A percentile compares a stretch with the other conserved stretches of the same genome.
Evolutionary conservation across 2,113 vertebrate species (phyloP).

Genomic region (Alaudala cheleensis): DNA sequence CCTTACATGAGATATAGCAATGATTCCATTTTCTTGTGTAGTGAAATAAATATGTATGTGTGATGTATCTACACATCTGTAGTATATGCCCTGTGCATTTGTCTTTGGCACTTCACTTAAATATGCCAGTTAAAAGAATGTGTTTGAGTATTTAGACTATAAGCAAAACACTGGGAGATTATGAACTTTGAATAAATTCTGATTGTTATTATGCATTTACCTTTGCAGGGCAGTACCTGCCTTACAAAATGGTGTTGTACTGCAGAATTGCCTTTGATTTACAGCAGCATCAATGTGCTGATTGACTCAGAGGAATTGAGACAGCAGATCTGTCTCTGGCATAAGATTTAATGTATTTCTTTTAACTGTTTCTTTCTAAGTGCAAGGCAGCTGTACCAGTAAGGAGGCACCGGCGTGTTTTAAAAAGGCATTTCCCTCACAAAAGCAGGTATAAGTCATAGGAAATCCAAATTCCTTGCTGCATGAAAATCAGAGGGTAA

Average conservation of each 20-base stretch:
- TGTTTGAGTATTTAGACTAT: background rate
- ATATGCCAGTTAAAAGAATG: background rate
- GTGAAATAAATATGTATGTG: background rate
- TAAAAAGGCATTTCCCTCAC: background rate
- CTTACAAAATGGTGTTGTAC: background rate
- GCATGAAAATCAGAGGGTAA: background rate
- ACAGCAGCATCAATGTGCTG: background rate
- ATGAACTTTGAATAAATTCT: background rate
- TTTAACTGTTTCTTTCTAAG: constrained; percentile 24
- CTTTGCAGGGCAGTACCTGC: background rate
- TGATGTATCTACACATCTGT: background rate
- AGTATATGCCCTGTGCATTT: background rate
- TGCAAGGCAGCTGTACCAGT: background rate
- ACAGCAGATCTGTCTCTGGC: constrained; percentile 2
- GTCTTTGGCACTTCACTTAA: background rate
- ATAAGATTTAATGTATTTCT: background rate
- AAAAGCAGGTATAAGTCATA: background rate
- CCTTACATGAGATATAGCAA: background rate
- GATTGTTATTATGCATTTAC: background rate
- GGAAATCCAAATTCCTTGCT: background rate
- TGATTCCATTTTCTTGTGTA: background rate
- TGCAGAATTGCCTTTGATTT: constrained; percentile 40
- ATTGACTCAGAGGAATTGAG: constrained; percentile 28
- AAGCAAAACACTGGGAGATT: background rate
- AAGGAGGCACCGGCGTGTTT: background rate